Base-by-base conservation (phyloP, 2,888 invertebrate genomes). In the Lottia scabra region DNA sequence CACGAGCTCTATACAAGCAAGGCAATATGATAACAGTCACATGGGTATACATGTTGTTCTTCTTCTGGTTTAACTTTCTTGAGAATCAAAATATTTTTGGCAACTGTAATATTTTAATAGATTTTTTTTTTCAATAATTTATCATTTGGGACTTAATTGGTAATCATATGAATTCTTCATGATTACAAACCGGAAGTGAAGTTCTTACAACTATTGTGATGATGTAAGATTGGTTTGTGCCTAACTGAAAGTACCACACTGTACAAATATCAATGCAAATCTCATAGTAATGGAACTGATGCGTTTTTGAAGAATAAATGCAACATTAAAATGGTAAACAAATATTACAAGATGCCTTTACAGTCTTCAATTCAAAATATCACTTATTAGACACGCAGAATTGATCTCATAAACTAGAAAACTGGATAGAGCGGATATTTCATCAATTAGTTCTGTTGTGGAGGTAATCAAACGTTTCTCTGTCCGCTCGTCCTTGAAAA, bases 371-470 rank as follows among this genome's bases (percentile, higher is more conserved):
- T 23, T 6, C 19, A 56, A 23, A 19, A 56, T 23, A 56, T 23
- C 13, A 19, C 19, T 56, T 23, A 56, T 56, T 56, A 56, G 56
- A 23, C 56, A 56, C 56, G 56, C 56, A 56, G 13, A 56, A 56
- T 56, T 56, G 19, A 56, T 56, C 23, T 19, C 56, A 23, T 23
- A 56, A 56, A 13, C 56, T 56, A 23, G 23, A 56, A 12, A 56
- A 23, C 23, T 56, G 56, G 56, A 23, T 23, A 23, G 56, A 74
- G 65, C 63, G 74, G 71, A 74, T 71, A 67, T 63, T 27, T 65
- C 43, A 68, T 63, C 74, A 74, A 74, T 74, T 74, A 74, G 74
- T 68, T 67, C 62, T 68, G 74, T 74, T 74, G 71, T 66, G 68
- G 71, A 68, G 45, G 74, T 74, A 74, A 74, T 69, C 71, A 74